phyloP scores from a whole-genome alignment of 2,888 invertebrate genomes.

The Pinctada fucata region DNA sequence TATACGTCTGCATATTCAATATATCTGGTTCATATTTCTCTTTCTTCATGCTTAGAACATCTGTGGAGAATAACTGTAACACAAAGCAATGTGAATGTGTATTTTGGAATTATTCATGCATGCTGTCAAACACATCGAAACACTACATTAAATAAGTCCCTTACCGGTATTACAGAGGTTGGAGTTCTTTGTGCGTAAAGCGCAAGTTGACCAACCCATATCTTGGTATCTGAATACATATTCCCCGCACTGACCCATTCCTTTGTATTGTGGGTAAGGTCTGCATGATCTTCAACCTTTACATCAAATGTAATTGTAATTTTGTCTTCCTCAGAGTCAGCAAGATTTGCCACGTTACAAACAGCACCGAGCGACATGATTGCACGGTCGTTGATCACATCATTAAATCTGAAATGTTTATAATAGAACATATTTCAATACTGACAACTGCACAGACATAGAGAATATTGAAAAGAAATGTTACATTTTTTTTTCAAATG shows the following conservation, averaged over 20 bases:
- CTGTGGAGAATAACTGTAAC: too few relatives aligned
- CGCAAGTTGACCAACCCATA: conserved; percentile 60
- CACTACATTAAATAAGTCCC: neutral
- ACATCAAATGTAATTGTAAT: conserved; percentile 53
- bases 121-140: too few relatives aligned
- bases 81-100: too few relatives aligned
- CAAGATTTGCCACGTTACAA: conserved; percentile 53
- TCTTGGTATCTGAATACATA: conserved; percentile 49
- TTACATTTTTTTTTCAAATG: neutral
- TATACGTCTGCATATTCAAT: too few relatives aligned
- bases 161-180: conserved; percentile 32
- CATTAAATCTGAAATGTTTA: conserved; percentile 43
- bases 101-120: too few relatives aligned
- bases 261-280: conserved; percentile 37
- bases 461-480: neutral
- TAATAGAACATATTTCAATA: too few relatives aligned
- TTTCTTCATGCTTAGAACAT: too few relatives aligned
- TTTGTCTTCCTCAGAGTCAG: conserved; percentile 46
- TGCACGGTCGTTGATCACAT: conserved; percentile 52
- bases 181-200: conserved; percentile 33
- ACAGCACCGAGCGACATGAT: conserved; percentile 48
- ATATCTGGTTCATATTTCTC: too few relatives aligned
- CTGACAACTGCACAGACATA: neutral
- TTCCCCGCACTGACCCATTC: conserved; percentile 56
- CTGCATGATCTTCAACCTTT: conserved; percentile 46